These are phyloP conservation scores for Athetis lepigone DNA, from an alignment of 2,888 invertebrate genomes.

Conservation along the genomic window DNA sequence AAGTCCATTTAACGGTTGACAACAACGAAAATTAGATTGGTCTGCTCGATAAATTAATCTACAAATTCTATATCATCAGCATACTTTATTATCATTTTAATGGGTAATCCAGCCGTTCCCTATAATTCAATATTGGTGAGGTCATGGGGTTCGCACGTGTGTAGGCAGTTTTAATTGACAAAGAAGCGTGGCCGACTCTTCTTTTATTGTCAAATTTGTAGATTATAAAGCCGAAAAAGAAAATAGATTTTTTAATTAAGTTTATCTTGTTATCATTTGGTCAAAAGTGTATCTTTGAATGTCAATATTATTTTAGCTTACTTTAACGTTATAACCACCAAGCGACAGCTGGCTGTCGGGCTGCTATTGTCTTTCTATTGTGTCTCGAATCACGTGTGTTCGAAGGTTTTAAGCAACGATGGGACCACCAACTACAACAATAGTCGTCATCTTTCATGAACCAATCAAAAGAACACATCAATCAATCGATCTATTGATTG, in stretches of 20 bases:
- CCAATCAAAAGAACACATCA: too few relatives aligned
- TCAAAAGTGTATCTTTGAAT: too few relatives aligned
- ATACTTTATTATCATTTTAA: conserved; percentile 5
- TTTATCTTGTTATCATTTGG: not conserved
- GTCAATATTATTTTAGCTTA: too few relatives aligned
- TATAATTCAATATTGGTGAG: conserved; percentile 14
- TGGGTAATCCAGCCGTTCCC: conserved; percentile 4
- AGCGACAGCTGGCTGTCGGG: too few relatives aligned
- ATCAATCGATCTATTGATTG: too few relatives aligned
- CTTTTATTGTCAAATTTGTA: not conserved
- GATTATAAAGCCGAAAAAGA: not conserved
- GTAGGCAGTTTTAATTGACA: conserved; percentile 18
- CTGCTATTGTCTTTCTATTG: too few relatives aligned
- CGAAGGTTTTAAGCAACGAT: too few relatives aligned
- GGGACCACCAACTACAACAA: too few relatives aligned
- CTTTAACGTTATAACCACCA: too few relatives aligned
- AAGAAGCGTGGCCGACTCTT: not conserved
- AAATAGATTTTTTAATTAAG: conserved; percentile 1
- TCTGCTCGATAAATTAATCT: conserved; percentile 29
- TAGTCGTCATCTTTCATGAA: too few relatives aligned
- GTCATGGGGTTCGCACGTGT: not conserved
- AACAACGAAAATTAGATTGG: conserved; percentile 30
- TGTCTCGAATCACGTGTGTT: too few relatives aligned
- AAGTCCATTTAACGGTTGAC: conserved; percentile 25
- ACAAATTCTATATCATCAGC: conserved; percentile 22